A percentile compares a stretch with the other conserved stretches of the same genome.
Evolutionary conservation across 1,140 invertebrate genomes (phyloP).

Genomic region (Daktulosphaira vitifoliae): DNA sequence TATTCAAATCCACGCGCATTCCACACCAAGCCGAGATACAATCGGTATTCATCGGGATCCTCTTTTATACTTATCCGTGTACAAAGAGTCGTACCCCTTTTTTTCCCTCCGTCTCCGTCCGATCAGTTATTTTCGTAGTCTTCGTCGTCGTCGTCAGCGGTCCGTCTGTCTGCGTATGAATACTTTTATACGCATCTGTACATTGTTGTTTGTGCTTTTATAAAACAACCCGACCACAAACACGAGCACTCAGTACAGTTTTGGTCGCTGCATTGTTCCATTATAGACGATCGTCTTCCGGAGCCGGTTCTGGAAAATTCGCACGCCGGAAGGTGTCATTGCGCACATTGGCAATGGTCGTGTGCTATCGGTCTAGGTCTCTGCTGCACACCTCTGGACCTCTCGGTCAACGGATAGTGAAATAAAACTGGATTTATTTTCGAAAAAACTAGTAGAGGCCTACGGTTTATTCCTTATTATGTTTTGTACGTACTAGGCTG

Average conservation of each 20-base stretch:
- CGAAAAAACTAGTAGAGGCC: not conserved
- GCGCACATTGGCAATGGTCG: too few species aligned
- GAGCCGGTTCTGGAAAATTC: too few species aligned
- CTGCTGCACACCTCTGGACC: too few species aligned
- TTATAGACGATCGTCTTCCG: not conserved
- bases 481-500: not conserved
- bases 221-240: too few species aligned
- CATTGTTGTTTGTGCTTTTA: not conserved
- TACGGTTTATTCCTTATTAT: not conserved
- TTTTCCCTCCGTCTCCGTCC: not conserved
- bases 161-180: not conserved
- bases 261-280: not conserved
- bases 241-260: too few species aligned
- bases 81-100: constrained; percentile 2
- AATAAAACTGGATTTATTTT: not conserved
- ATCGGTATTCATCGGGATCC: constrained; percentile 24
- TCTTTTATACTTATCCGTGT: not conserved
- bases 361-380: too few species aligned
- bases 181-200: too few species aligned
- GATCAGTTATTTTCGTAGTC: constrained; percentile 15
- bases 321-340: too few species aligned
- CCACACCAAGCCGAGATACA: constrained; percentile 15
- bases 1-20: constrained; percentile 31
- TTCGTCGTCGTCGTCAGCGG: not conserved
- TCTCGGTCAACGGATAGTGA: not conserved